Evolutionary conservation across 2,113 vertebrate genomes (phyloP), one percentile per base, ranked within the genome.

Genomic region (Pelmatolapia mariae): DNA sequence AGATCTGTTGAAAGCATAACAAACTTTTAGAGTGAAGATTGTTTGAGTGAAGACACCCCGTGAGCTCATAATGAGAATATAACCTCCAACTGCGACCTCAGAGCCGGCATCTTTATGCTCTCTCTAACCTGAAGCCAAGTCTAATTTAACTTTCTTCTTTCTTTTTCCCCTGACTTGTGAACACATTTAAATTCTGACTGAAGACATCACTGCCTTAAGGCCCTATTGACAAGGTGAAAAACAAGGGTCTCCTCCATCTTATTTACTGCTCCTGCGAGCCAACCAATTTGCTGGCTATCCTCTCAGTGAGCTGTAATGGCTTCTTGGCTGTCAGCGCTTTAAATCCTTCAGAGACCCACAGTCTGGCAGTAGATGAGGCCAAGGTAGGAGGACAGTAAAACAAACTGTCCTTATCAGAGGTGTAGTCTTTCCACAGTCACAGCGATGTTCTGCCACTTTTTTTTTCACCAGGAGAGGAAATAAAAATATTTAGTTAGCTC

Each of bases 221-320:
- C 61, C 82, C 80, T 90, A 90, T 87, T 71, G 86, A 93, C 89
- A 82, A 50, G 81, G 63, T 5, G 19, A 85, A 91, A 93, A 91
- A 88, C 90, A 85, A 38, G 54, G 47, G 80, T 73, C 89, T 86
- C 85, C 47, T 94, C 87, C 89, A 84, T 89, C 91, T 89, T 92
- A 90, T 93, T 94, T 90, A 89, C 87, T 85, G 78, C 45, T 87
- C 31, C 87, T 91, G 66, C n/a, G 63, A 91, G 88, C 89, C 82
- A 76, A 89, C 83, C 87, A 88, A 89, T 92, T 94, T 92, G 82
- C 89, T 3, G 63, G 36, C 80, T 88, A 24, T 89, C 86, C 83
- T 63, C 85, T 90, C 83, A 82, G 81, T 78, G 85, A 86, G 87
- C 87, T 53, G 56, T 91, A 90, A 93, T 86, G 89, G 83, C 86